Evolutionary conservation across 2,113 vertebrate species (phyloP).

Genomic region (Oplegnathus fasciatus): DNA sequence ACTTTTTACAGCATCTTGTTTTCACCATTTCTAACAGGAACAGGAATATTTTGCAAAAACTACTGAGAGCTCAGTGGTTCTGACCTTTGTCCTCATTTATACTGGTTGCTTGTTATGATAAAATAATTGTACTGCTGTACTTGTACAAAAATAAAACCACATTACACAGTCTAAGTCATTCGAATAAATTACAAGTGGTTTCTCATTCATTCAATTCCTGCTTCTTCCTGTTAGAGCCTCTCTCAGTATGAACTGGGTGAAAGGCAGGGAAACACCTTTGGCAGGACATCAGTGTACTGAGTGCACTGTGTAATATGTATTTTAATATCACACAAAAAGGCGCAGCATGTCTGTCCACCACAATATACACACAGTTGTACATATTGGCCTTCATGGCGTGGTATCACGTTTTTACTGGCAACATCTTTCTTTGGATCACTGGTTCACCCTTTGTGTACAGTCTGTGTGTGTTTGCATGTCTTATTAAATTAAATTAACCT

Average conservation of each 20-base stretch:
- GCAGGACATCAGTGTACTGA: constrained; percentile 11
- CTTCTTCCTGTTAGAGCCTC: constrained; percentile 19
- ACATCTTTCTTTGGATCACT: constrained; percentile 17
- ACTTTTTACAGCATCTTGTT: neutral
- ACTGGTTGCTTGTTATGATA: too few relatives aligned
- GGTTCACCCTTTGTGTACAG: neutral
- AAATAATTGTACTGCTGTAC: too few relatives aligned
- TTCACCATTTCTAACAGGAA: neutral
- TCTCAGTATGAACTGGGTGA: constrained; percentile 33
- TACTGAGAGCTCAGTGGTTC: too few relatives aligned
- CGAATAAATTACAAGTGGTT: neutral
- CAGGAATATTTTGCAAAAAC: too few relatives aligned
- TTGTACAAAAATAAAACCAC: too few relatives aligned
- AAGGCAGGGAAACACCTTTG: constrained; percentile 54
- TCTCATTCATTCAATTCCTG: neutral
- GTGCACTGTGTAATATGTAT: neutral
- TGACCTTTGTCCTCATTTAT: too few relatives aligned
- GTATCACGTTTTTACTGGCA: neutral
- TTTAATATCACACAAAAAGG: neutral
- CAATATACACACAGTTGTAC: neutral
- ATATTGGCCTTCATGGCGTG: neutral
- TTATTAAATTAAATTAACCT: constrained; percentile 34
- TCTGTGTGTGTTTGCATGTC: constrained; percentile 17
- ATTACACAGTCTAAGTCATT: neutral
- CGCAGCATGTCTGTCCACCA: neutral